Percentiles rank a stretch among this genome's conserved stretches.
Evolutionary conservation across 2,797 vertebrate species (phyloP).

Genomic region (Chloroceryle inda): DNA sequence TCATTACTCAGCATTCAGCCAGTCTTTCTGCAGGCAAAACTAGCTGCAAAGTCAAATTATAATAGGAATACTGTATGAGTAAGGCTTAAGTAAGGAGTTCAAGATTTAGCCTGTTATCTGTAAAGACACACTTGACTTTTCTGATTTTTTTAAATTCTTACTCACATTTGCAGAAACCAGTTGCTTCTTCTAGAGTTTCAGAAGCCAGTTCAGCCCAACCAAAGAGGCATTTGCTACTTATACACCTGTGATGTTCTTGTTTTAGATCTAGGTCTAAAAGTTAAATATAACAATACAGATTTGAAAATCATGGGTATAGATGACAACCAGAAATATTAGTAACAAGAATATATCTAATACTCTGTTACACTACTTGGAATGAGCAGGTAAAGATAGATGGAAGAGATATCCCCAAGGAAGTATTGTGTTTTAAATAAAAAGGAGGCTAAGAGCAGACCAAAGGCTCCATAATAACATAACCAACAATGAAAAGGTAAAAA

Average conservation of each 20-base stretch:
- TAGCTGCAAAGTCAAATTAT: background rate
- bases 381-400: background rate
- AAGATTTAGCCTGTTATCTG: background rate
- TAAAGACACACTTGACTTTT: background rate
- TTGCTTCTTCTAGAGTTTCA: background rate
- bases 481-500: background rate
- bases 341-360: accelerated
- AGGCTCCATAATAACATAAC: background rate
- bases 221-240: background rate
- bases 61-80: background rate
- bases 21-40: background rate
- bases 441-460: background rate
- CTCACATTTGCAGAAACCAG: background rate
- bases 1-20: background rate
- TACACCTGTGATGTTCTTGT: accelerated
- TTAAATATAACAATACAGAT: background rate
- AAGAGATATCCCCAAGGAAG: background rate
- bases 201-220: background rate
- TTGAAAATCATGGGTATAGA: background rate
- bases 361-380: background rate
- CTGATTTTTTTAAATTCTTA: background rate
- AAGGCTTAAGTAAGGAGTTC: background rate
- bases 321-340: background rate
- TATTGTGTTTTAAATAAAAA: background rate
- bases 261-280: background rate